Percentiles rank a stretch among this genome's conserved stretches.
phyloP scores from a whole-genome alignment of 2,888 invertebrate genomes.

The Epirrita christyi region DNA sequence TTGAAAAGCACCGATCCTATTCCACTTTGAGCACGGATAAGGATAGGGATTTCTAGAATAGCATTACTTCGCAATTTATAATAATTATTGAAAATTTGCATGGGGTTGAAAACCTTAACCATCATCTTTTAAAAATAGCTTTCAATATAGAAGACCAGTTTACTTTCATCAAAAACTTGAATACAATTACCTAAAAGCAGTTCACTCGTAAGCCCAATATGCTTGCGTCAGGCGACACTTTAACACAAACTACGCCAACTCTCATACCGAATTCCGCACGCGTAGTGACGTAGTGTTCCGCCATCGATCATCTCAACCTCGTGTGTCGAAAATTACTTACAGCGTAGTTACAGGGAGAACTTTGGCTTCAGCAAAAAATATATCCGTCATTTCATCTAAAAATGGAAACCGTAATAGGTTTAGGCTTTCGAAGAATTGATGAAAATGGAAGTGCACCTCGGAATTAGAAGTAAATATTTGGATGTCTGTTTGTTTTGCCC shows the following conservation, averaged over 20 bases:
- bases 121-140: too few species aligned
- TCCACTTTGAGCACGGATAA: too few species aligned
- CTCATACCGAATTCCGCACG: slow-evolving; percentile 19
- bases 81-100: too few species aligned
- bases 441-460: slow-evolving; percentile 6
- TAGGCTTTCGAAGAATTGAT: slow-evolving; percentile 14
- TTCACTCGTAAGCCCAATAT: slow-evolving; percentile 2
- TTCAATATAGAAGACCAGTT: too few species aligned
- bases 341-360: slow-evolving; percentile 14
- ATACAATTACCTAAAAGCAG: too few species aligned
- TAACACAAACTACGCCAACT: slow-evolving; percentile 4
- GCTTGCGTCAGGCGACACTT: neutral
- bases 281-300: slow-evolving; percentile 57
- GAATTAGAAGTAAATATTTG: slow-evolving; percentile 22
- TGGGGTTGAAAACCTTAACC: too few species aligned
- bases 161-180: too few species aligned
- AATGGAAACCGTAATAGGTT: slow-evolving; percentile 9
- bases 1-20: too few species aligned
- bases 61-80: too few species aligned
- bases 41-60: too few species aligned
- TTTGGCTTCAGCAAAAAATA: slow-evolving; percentile 21
- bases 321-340: slow-evolving; percentile 77
- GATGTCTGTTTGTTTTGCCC: neutral
- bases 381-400: slow-evolving; percentile 18
- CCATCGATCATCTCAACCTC: slow-evolving; percentile 75